Base-by-base conservation (phyloP, 2,888 invertebrate species). In the Trachelus troglodyta region DNA sequence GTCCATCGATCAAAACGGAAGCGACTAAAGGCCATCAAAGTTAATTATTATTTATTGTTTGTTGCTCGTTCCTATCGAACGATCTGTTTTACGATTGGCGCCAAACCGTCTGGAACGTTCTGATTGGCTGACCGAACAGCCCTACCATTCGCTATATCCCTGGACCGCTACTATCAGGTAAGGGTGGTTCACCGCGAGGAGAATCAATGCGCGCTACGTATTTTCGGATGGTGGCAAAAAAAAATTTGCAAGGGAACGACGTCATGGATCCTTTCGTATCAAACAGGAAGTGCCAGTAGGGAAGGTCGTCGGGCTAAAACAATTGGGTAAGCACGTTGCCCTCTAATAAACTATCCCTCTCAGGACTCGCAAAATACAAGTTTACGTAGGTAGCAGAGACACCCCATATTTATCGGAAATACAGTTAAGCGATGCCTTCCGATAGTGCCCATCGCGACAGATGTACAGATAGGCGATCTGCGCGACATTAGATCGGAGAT, bases 31-130 rank as follows among this genome's bases (percentile, higher is more conserved):
- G 2, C 23, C 56, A 56, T 23, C 56, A 0, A 0, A 56, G 9
- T 23, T 1, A 15, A 23, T 23, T 23, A 76, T 69, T 71, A 40
- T 69, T 75, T 74, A 75, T 35, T 69, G 40, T 12, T 79, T 79
- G 81, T 80, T 82, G 81, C 83, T 81, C 78, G 37, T 74, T 79
- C 69, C 69, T 37, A 35, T 34, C 73, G 78, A 78, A 75, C 77
- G 79, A 0, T 56, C 76, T n/a, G 31, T 74, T 79, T 81, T 85
- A 82, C 83, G 84, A 86, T 85, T 84, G 87, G 86, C 87, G 87
- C 88, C 88, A 86, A 87, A 86, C 87, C 81, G 89, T 88, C 88
- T 87, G 85, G 79, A 81, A 77, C 79, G 35, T 82, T 82, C 78
- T 83, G 81, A 87, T 88, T 87, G 85, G 84, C 84, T 83, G 80